Conservation (phyloP, 1,140 invertebrate species). For the Papilio dardanus region DNA sequence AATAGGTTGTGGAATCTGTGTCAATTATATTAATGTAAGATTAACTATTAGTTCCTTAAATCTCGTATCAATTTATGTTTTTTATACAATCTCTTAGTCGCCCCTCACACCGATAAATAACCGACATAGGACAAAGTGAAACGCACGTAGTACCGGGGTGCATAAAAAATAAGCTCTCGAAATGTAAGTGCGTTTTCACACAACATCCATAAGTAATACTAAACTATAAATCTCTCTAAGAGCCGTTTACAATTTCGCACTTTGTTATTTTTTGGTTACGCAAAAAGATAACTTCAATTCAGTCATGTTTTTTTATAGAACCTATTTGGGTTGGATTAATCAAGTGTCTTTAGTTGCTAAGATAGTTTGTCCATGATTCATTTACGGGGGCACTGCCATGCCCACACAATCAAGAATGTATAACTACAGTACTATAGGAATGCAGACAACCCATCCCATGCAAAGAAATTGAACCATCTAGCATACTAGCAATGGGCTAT, state of each 20-base stretch:
- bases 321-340: background rate
- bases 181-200: constrained; percentile 59
- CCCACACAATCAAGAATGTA: no score
- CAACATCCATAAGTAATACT: constrained; percentile 51
- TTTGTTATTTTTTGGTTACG: background rate
- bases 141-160: constrained; percentile 54
- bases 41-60: constrained; percentile 6
- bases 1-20: background rate
- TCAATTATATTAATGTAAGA: background rate
- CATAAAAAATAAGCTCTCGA: constrained; percentile 69
- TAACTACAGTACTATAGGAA: no score
- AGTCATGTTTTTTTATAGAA: background rate
- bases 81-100: constrained; percentile 31
- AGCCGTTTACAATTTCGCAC: constrained; percentile 29
- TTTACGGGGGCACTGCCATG: no score
- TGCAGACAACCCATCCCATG: no score
- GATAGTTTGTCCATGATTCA: no score
- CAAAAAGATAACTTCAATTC: background rate
- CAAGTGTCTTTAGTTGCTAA: background rate
- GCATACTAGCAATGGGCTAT: no score
- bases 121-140: constrained; percentile 49
- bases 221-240: constrained; percentile 41
- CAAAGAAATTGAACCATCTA: no score
- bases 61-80: constrained; percentile 21
- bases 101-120: constrained; percentile 52